Evolutionary conservation across 2,113 vertebrate genomes (phyloP), one percentile per base, ranked within the genome.

Genomic region (Gobio gobio): DNA sequence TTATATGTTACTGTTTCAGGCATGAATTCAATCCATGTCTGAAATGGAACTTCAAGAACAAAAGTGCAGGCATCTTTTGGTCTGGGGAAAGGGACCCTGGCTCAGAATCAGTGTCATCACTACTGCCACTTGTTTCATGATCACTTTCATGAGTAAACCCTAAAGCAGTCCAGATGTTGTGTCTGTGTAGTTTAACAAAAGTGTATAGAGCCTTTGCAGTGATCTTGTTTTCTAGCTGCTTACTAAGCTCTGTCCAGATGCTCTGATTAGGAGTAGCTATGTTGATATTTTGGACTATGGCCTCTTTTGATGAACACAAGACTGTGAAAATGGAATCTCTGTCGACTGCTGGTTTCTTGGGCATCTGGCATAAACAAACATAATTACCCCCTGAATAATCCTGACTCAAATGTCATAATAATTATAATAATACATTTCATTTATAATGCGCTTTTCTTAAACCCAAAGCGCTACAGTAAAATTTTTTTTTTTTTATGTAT

Each of bases 121-220:
- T 58, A 58, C 56, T 58, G 56, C 56, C 56, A 58, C 56, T 58
- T 58, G n/a, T 78, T 78, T 56, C 77, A 59, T 16, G 2, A 78
- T 78, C 51, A 22, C 54, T n/a, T 51, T 51, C 49, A 16, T 10
- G 9, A n/a, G 9, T 78, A 59, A 36, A 61, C 54, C 77, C 77
- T 59, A 78, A 78, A 33, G 49, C 56, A 61, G 33, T 59, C 33
- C 56, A 79, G 56, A 79, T 40, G 20, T 51, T 75, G 72, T 68
- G n/a, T 51, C 61, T 82, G 61, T 68, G 68, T 49, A 82, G 68
- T 36, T 81, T 66, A 81, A 81, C 78, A 66, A 82, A 80, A 14
- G 79, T 51, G 43, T 82, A 82, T 29, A 68, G 56, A 33, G 63
- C 61, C 43, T 82, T 81, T 82, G 24, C 43, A 5, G 73, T 49